Evolutionary conservation across 2,888 invertebrate genomes (phyloP), one percentile per base, ranked within the genome.

Genomic region (Agonopterix heracliana): DNA sequence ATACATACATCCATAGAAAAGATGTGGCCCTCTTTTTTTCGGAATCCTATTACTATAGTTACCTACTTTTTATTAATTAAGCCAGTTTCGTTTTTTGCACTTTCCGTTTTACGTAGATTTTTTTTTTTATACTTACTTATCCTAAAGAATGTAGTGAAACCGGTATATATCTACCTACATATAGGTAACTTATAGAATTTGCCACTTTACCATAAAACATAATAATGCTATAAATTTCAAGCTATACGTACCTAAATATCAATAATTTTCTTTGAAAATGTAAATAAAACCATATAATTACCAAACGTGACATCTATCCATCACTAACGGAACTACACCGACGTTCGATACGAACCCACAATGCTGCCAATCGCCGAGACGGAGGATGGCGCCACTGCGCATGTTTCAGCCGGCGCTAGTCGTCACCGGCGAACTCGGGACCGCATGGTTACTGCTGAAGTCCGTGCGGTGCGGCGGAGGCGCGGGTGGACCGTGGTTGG

Each of bases 401-500:
- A 61, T 17, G 54, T 65, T 38, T 65, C 77, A 52, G 66, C 74
- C 47, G 73, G 64, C 54, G 68, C 79, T n/a, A 73, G 61, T 52
- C 76, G 83, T 9, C 79, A 80, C 54, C 71, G 86, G 9, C 73
- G 80, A 55, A 80, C 78, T 9, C 79, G 87, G 38, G 86, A 86
- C 56, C 80, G 87, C 14, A 70, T 84, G 50, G 81, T 85, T 52
- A 75, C 87, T 51, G 85, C 88, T 65, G 88, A 88, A 77, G 75
- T 78, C 64, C 78, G 88, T 50, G 84, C 88, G 35, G 75, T 88
- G 14, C 78, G 93, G 46, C 90, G 93, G 49, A 83, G 92, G 44
- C 88, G 94, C 45, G 94, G 94, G 42, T 94, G 94, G 94, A 94
- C 94, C 3, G 94, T 94, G 45, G 91, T 93, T 51, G 94, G 93